These are phyloP conservation scores for Mellilla xanthometata DNA, from an alignment of 2,888 invertebrate genomes.

Conservation along the genomic window DNA sequence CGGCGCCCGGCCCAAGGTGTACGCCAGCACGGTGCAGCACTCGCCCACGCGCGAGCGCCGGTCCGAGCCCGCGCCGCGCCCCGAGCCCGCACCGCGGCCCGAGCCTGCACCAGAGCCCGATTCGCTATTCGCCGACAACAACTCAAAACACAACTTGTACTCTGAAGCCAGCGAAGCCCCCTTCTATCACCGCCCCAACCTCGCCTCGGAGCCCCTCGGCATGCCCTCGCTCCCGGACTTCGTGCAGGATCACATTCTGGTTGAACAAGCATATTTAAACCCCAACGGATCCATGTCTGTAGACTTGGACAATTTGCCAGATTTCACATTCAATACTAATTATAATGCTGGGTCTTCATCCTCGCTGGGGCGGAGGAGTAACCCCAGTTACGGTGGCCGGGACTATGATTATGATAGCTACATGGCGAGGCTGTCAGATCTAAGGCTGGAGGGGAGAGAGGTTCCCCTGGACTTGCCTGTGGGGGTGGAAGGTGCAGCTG, in stretches of 20 bases:
- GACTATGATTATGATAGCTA: constrained; percentile 66
- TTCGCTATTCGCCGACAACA: too few relatives aligned
- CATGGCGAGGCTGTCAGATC: constrained; percentile 55
- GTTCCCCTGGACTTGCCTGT: constrained; percentile 65
- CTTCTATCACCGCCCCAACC: constrained; percentile 69
- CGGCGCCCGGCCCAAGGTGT: constrained; percentile 91
- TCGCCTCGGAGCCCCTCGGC: constrained; percentile 72
- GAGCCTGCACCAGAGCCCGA: constrained; percentile 41
- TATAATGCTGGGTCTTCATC: constrained; percentile 68
- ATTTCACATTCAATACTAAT: constrained; percentile 84
- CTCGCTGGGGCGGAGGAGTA: constrained; percentile 61
- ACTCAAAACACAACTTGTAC: constrained; percentile 77
- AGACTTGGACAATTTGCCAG: constrained; percentile 86
- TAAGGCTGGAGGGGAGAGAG: constrained; percentile 49
- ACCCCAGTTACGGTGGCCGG: constrained; percentile 49
- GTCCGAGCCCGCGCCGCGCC: constrained; percentile 40
- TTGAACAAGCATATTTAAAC: constrained; percentile 88
- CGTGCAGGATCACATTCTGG: constrained; percentile 93
- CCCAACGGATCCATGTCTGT: constrained; percentile 78
- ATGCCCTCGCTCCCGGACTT: constrained; percentile 91
- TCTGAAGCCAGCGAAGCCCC: constrained; percentile 61
- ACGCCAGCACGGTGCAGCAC: constrained; percentile 75
- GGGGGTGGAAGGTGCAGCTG: constrained; percentile 62
- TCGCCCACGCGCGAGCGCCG: constrained; percentile 70
- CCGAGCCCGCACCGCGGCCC: constrained; percentile 50